Evolutionary conservation across 2,113 vertebrate genomes (phyloP).

Genomic region (Pterocles burchelli): DNA sequence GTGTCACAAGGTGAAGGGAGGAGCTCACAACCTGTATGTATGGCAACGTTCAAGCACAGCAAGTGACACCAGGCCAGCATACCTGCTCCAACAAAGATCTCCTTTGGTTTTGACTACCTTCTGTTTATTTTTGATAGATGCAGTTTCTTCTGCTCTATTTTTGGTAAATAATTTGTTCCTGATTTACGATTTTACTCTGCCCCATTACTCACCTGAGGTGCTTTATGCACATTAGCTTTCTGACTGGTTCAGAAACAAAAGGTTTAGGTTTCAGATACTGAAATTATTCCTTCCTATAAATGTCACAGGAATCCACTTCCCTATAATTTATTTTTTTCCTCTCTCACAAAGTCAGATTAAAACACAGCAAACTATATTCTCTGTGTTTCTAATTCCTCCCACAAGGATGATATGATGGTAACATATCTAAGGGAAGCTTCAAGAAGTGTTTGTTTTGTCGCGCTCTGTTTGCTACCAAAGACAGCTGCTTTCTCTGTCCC

Average conservation of each 20-base stretch:
- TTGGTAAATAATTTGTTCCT: neutral
- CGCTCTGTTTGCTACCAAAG: constrained; percentile 66
- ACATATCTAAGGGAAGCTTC: constrained; percentile 17
- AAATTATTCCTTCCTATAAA: constrained; percentile 27
- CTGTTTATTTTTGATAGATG: constrained; percentile 14
- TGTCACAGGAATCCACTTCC: constrained; percentile 32
- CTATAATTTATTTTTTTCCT: constrained; percentile 36
- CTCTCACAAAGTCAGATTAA: constrained; percentile 61
- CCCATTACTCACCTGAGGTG: neutral
- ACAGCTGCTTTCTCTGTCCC: constrained; percentile 69
- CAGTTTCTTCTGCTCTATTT: neutral
- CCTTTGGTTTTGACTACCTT: neutral
- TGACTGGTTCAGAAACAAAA: neutral
- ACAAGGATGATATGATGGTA: constrained; percentile 31
- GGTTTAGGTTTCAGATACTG: neutral
- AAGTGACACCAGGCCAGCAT: neutral
- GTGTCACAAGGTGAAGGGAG: neutral
- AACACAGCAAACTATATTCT: constrained; percentile 49
- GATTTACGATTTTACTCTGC: neutral
- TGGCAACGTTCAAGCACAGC: neutral
- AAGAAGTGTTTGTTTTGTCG: constrained; percentile 42
- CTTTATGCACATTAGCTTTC: neutral
- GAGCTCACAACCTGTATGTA: neutral
- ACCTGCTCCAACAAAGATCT: neutral
- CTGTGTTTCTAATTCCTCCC: constrained; percentile 45